A percentile compares a stretch with the other conserved stretches of the same genome.
Conservation (phyloP, 2,888 invertebrate genomes). For the Auanema freiburgensis region DNA sequence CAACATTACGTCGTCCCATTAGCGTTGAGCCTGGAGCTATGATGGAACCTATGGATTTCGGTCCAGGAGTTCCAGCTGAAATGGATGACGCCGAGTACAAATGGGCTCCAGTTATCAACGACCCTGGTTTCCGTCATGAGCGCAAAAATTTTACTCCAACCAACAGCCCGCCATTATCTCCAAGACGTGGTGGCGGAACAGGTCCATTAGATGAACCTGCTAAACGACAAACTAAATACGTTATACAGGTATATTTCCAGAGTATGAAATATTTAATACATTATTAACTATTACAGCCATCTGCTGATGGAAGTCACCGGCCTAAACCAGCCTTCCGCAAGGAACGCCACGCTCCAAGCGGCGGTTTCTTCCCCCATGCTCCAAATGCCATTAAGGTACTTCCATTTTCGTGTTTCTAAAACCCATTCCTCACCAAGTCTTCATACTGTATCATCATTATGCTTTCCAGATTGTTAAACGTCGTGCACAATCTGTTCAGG, state of each 20-base stretch:
- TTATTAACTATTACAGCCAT: conserved; percentile 35
- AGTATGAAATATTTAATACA: neutral
- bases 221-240: conserved; percentile 51
- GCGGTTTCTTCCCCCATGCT: conserved; percentile 62
- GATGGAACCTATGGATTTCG: conserved; percentile 34
- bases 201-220: conserved; percentile 59
- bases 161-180: conserved; percentile 55
- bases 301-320: conserved; percentile 60
- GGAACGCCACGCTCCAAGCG: conserved; percentile 51
- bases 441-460: neutral
- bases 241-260: conserved; percentile 32
- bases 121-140: conserved; percentile 60
- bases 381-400: conserved; percentile 57
- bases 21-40: conserved; percentile 42
- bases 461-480: conserved; percentile 35
- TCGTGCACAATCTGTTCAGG: conserved; percentile 36
- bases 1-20: conserved; percentile 41
- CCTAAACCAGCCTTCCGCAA: conserved; percentile 59
- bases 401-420: neutral
- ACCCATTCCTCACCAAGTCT: neutral
- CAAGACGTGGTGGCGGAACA: conserved; percentile 45
- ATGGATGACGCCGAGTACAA: conserved; percentile 50
- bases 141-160: conserved; percentile 63
- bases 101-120: conserved; percentile 60
- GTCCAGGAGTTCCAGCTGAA: conserved; percentile 26